phyloP scores from a whole-genome alignment of 2,888 invertebrate genomes.

The Nesidiocoris tenuis region DNA sequence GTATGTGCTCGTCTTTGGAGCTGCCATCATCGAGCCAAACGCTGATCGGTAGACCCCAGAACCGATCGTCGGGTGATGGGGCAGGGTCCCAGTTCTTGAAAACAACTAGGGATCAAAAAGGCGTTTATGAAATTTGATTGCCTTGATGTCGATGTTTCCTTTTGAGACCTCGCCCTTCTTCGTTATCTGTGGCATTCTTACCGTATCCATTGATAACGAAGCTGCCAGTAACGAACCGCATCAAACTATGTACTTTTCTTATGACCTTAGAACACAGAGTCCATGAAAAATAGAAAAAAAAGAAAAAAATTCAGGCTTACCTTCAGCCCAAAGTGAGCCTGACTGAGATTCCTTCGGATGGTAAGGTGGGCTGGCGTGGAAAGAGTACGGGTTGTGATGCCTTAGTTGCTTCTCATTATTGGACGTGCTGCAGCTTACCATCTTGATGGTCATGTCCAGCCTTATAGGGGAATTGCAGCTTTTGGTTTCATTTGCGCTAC shows the following conservation, averaged over 20 bases:
- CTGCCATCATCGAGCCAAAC: constrained; percentile 13
- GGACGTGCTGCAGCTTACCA: neutral
- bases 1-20: too few species aligned
- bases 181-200: too few species aligned
- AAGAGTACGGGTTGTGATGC: neutral
- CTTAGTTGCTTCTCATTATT: neutral
- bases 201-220: too few species aligned
- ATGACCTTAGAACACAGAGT: too few species aligned
- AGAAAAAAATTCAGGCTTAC: too few species aligned
- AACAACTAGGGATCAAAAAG: neutral
- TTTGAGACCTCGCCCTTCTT: too few species aligned
- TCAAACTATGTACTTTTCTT: too few species aligned
- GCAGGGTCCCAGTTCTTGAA: neutral
- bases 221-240: too few species aligned
- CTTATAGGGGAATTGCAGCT: neutral
- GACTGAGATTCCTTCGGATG: neutral
- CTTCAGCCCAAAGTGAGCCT: neutral
- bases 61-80: neutral
- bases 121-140: too few species aligned
- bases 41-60: neutral
- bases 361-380: neutral
- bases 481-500: neutral
- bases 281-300: too few species aligned
- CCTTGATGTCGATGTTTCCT: too few species aligned
- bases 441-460: neutral